Evolutionary conservation across 2,888 invertebrate genomes (phyloP).

Genomic region (Agriotes lineatus): DNA sequence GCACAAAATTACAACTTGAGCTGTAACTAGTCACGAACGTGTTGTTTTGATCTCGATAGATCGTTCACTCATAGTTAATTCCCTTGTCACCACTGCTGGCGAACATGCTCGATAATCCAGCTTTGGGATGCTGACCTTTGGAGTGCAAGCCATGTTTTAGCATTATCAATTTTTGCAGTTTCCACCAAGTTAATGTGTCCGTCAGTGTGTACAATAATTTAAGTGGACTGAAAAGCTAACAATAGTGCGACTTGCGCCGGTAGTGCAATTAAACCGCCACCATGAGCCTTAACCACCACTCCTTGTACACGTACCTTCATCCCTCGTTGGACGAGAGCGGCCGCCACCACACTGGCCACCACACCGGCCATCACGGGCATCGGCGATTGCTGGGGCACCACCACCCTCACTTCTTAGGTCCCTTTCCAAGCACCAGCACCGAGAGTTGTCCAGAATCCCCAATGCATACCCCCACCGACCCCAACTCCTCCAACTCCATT

Average conservation of each 20-base stretch:
- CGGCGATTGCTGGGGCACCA: conserved; percentile 44
- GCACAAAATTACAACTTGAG: not conserved
- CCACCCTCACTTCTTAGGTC: conserved; percentile 51
- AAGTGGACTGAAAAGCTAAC: too few relatives aligned
- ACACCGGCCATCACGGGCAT: conserved; percentile 41
- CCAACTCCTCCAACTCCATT: conserved; percentile 53
- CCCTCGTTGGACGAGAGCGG: conserved; percentile 46
- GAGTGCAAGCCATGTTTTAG: too few relatives aligned
- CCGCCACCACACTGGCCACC: conserved; percentile 61
- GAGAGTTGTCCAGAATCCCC: conserved; percentile 58
- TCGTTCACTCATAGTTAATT: not conserved
- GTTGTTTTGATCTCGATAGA: not conserved
- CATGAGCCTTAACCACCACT: not conserved
- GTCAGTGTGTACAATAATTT: too few relatives aligned
- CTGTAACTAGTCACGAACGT: conserved; percentile 5
- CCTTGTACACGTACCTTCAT: not conserved
- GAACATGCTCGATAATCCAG: too few relatives aligned
- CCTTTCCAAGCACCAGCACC: conserved; percentile 46
- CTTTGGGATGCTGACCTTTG: too few relatives aligned
- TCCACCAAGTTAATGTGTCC: too few relatives aligned
- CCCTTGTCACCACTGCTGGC: too few relatives aligned
- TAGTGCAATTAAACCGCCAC: not conserved
- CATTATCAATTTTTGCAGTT: not conserved
- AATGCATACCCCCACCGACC: conserved; percentile 52
- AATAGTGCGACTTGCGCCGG: too few relatives aligned